Base-by-base conservation (phyloP, 1,140 invertebrate genomes). In the Trichonephila clavata region DNA sequence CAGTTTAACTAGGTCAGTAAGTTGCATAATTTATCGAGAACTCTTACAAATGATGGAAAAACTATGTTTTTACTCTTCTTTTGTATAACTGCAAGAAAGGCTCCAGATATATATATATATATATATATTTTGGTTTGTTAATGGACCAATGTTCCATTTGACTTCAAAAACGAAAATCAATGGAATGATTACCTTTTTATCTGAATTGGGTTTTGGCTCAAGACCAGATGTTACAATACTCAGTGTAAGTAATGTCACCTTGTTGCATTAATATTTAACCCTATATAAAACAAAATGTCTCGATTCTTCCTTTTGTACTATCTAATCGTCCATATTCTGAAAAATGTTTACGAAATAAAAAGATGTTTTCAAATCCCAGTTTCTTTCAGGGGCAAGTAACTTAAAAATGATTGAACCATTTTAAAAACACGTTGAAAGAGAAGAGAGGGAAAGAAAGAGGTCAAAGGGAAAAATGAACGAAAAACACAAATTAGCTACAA, bases 1-100 rank as follows among this genome's bases (percentile, higher is more conserved):
- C 43, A 57, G 80, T 83, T 57, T 27, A 57, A 83, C 80, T 83
- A 50, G 80, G 80, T 83, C 80, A 50, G 80, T 18, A 50, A 39
- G 43, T 83, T 83, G 80, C 18, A 83, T 83, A 83, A 83, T 83
- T 50, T 43, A 83, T 83, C 21, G 39, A 50, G 20, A 57, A 6
- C 24, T n/a, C 13, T 83, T 83, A 83, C 18, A 50, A 83, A 83
- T 83, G 80, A 24, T 83, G 14, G 39, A 21, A 57, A 83, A 71
- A 71, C 16, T 71, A 27, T 71, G 27, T 71, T 71, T 32, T 39
- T 39, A 39, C 32, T 39, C 0, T 16, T 71, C n/a, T 32, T 32
- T 16, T 71, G 13, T 68, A 50, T 4, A 32, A 14, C 2, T 14
- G 14, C 3, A 24, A 71, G 68, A 32, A 71, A 71, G 16, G 24